phyloP scores from a whole-genome alignment of 1,140 invertebrate species.

The Helicorthomorpha holstii region DNA sequence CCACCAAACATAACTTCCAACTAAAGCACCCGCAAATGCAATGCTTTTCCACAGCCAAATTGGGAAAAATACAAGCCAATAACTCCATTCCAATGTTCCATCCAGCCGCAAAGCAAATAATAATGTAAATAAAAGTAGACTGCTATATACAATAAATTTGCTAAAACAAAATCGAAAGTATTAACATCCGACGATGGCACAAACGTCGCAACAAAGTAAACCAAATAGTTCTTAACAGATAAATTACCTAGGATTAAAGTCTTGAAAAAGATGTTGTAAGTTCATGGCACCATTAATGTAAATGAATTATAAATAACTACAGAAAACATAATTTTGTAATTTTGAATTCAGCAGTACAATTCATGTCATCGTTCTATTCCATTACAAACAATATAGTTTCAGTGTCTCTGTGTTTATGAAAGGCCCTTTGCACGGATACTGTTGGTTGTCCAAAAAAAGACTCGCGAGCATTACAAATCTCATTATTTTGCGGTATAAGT shows the following conservation, averaged over 20 bases:
- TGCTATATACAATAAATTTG: slow-evolving; percentile 89
- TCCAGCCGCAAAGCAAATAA: slow-evolving; percentile 79
- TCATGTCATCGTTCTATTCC: too few relatives aligned
- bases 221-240: slow-evolving; percentile 1
- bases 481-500: too few relatives aligned
- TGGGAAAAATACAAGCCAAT: slow-evolving; percentile 83
- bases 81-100: slow-evolving; percentile 72
- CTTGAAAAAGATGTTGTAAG: slow-evolving; percentile 72
- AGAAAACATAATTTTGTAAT: too few relatives aligned
- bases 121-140: slow-evolving; percentile 74
- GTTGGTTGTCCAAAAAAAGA: too few relatives aligned
- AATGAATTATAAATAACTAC: too few relatives aligned
- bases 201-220: slow-evolving; percentile 7
- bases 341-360: too few relatives aligned
- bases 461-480: too few relatives aligned
- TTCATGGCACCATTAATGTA: slow-evolving; percentile 33
- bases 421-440: too few relatives aligned
- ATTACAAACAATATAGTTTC: too few relatives aligned
- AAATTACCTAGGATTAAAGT: slow-evolving; percentile 84
- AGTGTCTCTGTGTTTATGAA: too few relatives aligned
- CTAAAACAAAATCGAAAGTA: slow-evolving; percentile 40
- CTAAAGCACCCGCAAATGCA: slow-evolving; percentile 67
- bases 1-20: slow-evolving; percentile 89
- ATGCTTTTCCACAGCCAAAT: slow-evolving; percentile 94
- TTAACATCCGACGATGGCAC: too few relatives aligned